Evolutionary conservation across 1,140 invertebrate species (phyloP).

Genomic region (Notospermus geniculatus): DNA sequence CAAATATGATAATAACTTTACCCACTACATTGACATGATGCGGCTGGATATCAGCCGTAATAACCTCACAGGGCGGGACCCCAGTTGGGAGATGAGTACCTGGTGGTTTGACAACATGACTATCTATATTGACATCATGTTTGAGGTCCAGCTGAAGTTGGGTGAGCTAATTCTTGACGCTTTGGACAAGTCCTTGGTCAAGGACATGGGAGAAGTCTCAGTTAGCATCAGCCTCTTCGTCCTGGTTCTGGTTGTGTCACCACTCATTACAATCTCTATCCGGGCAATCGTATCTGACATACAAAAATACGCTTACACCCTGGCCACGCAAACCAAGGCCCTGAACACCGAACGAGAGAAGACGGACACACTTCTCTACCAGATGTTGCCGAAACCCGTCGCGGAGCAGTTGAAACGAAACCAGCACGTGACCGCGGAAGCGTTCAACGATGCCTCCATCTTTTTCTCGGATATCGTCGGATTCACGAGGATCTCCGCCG

Average conservation of each 20-base stretch:
- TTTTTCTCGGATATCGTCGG: conserved; percentile 78
- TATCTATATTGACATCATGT: conserved; percentile 35
- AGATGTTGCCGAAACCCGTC: conserved; percentile 69
- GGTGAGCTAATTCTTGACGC: conserved; percentile 26
- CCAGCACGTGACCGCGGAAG: conserved; percentile 15
- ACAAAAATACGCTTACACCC: conserved; percentile 47
- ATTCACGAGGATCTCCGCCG: conserved; percentile 71
- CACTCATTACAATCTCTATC: conserved; percentile 41
- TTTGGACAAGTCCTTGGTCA: conserved; percentile 26
- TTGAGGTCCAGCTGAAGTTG: conserved; percentile 37
- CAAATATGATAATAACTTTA: conserved; percentile 8
- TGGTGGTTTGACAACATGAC: conserved; percentile 47
- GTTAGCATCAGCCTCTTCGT: conserved; percentile 31
- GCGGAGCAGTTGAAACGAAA: conserved; percentile 49
- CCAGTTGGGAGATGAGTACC: conserved; percentile 20
- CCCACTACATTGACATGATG: conserved; percentile 1
- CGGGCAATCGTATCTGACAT: conserved; percentile 40
- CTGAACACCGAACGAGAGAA: conserved; percentile 46
- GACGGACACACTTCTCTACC: conserved; percentile 51
- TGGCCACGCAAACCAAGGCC: conserved; percentile 51
- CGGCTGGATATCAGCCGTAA: conserved; percentile 4
- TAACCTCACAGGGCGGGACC: neutral
- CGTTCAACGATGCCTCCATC: conserved; percentile 61
- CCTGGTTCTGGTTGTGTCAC: conserved; percentile 39
- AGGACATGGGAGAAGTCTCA: conserved; percentile 21